Evolutionary conservation across 1,140 invertebrate species (phyloP), one percentile per base, ranked within the genome.

Genomic region (Drosophila subpulchrella): DNA sequence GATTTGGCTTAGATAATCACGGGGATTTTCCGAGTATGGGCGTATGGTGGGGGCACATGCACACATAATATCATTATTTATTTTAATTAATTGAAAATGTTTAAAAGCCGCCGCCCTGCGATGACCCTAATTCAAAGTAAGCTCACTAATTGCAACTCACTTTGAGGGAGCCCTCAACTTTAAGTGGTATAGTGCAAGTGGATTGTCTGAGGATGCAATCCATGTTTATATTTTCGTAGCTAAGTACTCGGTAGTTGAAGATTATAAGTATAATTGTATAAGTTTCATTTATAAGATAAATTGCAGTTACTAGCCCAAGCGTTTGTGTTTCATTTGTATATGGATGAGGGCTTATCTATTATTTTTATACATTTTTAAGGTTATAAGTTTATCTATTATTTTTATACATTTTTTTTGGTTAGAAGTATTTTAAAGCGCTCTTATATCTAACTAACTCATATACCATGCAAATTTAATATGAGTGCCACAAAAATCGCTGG

Each of bases 21-120:
- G 6, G 24, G 30, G 20, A n/a, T 30, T 41, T 67, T 17, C 11
- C 8, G 7, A 58, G 8, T 47, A 27, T 3, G 32, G 11, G 13
- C 24, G 15, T 30, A 4, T 20, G 4, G 11, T 30, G 15, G 24
- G 6, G 32, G 4, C 58, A 34, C 36, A 15, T 71, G 42, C 47
- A 50, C 60, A 61, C 51, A 86, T 78, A 75, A 88, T 86, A 73
- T 51, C 75, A 82, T 82, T 86, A 88, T 76, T 76, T 76, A 88
- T 86, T 88, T 86, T 73, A 82, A 88, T 86, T 86, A 88, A 86
- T 86, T 86, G 70, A 85, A 88, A 86, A 68, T 86, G 67, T 57
- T 85, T 41, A 82, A 85, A 72, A 65, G 41, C 53, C n/a, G 42
- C 55, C 46, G 56, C 39, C 30, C 41, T n/a, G n/a, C 36, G 50